Base-by-base conservation (phyloP, 2,797 vertebrate genomes). In the Mormyrus proboscirostris region DNA sequence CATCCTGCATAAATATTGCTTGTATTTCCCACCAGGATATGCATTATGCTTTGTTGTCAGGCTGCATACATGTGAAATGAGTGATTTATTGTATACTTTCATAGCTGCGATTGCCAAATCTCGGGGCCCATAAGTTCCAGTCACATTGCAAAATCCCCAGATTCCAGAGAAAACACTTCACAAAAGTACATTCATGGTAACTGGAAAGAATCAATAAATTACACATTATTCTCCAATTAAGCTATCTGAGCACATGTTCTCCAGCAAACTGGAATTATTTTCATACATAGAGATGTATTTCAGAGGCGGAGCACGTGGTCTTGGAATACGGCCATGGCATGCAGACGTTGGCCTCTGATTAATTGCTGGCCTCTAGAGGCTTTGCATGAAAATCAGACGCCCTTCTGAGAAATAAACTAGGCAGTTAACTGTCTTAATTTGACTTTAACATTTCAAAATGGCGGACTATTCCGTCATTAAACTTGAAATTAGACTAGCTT, bases 321-420 rank as follows among this genome's bases (percentile, higher is more conserved):
- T 29, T 91, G 87, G 87, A 73, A 50, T 76, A 16, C 4, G 16
- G 84, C 87, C 53, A 84, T 10, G 55, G 84, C 82, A 88, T 55
- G 16, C 49, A 29, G 47, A 12, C n/a, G 8, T 4, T 12, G 47
- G 41, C 82, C 44, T 50, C 38, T 25, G 44, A 22, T 49, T 25
- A 22, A 84, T 47, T 19, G 47, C 2, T 16, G 49, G 19, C 16
- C 41, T 84, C 82, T 12, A 4, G 82, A 25, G 65, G 22, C 82
- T 84, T 25, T 14, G 41, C 22, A 50, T 73, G 65, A 73, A 73
- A 33, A 14, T 73, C 65, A 73, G 29, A 73, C 38, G 29, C 65
- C 25, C 65, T 73, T 73, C 65, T 33, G 65, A 73, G 29, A 16
- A 33, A 73, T 73, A 73, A 38, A 73, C 29, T 38, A 16, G 65